Evolutionary conservation across 2,888 invertebrate species (phyloP), one percentile per base, ranked within the genome.

Genomic region (Ophion obscuratus): DNA sequence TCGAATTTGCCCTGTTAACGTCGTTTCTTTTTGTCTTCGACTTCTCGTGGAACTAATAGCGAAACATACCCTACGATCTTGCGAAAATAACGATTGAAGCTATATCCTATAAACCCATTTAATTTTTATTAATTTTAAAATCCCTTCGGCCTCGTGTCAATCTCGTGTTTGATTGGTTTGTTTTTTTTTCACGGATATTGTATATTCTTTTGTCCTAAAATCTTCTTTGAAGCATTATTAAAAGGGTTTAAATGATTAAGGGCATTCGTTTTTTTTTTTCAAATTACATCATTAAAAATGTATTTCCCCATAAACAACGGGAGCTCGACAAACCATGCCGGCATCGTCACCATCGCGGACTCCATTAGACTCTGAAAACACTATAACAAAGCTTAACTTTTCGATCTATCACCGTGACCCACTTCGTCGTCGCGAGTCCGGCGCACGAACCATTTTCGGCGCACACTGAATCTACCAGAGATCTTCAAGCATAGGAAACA

Each of bases 361-460:
- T 57, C 74, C 76, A 31, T 89, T 90, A 89, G 86, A 90, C 89
- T 88, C 85, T 89, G 87, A 89, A 89, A 89, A 89, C 85, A 86
- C 88, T 88, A 87, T 87, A 89, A 90, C 89, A 91, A 81, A 91
- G 89, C 88, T 87, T 88, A 81, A 82, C 62, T 74, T 71, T 71
- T 71, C 36, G 59, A 84, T 75, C 84, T 80, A 81, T 74, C 74
- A 74, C 24, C 40, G 40, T 59, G 74, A 74, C 44, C 31, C 76
- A 71, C 47, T 74, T 64, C 68, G 57, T 76, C 73, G 61, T 83
- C 79, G 73, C 82, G 76, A 79, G 79, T 66, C 81, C 85, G 77
- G 71, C 84, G 67, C 73, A 84, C 82, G 87, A 84, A 75, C 75
- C 31, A 81, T 75, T 62, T 44, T 75, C 75, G 75, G 83, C 76